Conservation (phyloP, 1,140 invertebrate species). For the Rhopalosiphum maidis region DNA sequence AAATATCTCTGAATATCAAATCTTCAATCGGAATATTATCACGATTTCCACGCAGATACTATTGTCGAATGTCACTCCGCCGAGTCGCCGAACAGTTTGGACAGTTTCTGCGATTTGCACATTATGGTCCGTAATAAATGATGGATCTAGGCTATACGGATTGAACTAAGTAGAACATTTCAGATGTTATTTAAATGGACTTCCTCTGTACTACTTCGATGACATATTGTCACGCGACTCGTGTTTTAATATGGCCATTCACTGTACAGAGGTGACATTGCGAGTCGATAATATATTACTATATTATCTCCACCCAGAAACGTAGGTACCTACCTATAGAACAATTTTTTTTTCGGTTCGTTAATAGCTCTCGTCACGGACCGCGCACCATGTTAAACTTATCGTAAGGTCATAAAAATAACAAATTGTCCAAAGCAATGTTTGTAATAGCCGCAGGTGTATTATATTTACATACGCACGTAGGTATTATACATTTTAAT, state of each 20-base stretch:
- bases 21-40: neutral
- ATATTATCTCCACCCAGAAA: neutral
- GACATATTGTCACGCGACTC: neutral
- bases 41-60: neutral
- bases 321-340: neutral
- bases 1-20: neutral
- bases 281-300: neutral
- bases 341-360: neutral
- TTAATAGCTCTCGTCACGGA: neutral
- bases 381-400: neutral
- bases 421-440: neutral
- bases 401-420: slow-evolving; percentile 2
- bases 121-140: neutral
- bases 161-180: neutral
- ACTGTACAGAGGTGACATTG: neutral
- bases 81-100: neutral
- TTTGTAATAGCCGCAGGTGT: neutral
- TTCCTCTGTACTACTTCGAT: neutral
- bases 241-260: neutral
- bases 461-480: neutral
- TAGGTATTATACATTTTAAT: neutral
- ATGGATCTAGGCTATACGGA: neutral
- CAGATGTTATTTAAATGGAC: neutral
- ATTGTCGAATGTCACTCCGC: neutral
- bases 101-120: neutral